These are phyloP conservation scores for Leptopterna dolabrata DNA, from an alignment of 2,888 invertebrate species.

Conservation along the genomic window DNA sequence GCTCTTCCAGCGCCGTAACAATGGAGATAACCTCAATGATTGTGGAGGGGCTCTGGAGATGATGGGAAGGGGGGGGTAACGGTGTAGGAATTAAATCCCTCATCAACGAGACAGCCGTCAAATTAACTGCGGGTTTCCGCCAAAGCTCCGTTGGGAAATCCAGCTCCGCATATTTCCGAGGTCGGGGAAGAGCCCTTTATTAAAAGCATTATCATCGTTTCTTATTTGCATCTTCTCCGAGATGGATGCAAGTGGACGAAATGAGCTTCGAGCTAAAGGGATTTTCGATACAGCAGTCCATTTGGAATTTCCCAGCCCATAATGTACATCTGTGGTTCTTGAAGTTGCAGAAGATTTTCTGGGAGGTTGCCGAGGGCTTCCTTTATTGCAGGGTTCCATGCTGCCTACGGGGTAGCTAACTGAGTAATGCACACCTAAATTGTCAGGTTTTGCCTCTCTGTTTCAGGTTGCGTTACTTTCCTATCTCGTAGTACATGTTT, in stretches of 20 bases:
- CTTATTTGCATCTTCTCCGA: not conserved
- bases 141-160: not conserved
- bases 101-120: constrained; percentile 24
- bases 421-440: no score
- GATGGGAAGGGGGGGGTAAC: not conserved
- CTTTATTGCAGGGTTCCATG: no score
- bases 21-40: not conserved
- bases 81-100: constrained; percentile 3
- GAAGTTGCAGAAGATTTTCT: no score
- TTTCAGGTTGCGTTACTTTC: no score
- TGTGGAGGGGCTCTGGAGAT: not conserved
- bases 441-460: no score
- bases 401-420: no score
- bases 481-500: no score
- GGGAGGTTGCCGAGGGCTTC: no score
- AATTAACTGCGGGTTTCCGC: constrained; percentile 9
- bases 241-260: not conserved
- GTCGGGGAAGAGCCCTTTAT: not conserved
- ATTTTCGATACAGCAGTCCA: not conserved
- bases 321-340: no score
- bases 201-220: not conserved
- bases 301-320: no score
- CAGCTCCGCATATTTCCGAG: not conserved
- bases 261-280: not conserved
- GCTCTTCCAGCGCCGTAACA: not conserved